These are phyloP conservation scores for Cydia pomonella DNA, from an alignment of 1,140 invertebrate genomes.

Conservation along the genomic window DNA sequence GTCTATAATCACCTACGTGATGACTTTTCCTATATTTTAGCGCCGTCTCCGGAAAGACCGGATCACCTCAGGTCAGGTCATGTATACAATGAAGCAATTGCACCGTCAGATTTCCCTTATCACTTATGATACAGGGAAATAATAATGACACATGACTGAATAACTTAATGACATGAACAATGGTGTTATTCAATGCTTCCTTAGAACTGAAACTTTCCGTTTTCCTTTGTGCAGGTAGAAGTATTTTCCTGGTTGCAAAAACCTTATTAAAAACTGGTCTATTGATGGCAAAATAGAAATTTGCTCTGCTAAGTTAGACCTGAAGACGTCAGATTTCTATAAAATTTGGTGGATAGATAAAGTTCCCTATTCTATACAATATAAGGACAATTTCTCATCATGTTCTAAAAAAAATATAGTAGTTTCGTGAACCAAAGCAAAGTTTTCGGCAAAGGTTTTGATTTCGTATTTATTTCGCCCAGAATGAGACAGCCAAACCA, in stretches of 20 bases:
- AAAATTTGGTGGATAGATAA: too few relatives aligned
- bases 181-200: slow-evolving; percentile 7
- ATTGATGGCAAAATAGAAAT: neutral
- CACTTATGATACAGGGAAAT: neutral
- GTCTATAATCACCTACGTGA: too few relatives aligned
- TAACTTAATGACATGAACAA: slow-evolving; percentile 17
- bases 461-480: too few relatives aligned
- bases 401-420: too few relatives aligned
- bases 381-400: too few relatives aligned
- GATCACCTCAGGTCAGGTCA: neutral
- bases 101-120: neutral
- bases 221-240: neutral
- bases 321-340: too few relatives aligned
- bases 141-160: neutral
- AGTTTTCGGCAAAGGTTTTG: too few relatives aligned
- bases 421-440: too few relatives aligned
- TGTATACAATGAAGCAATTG: neutral
- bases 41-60: neutral
- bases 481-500: too few relatives aligned
- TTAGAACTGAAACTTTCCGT: neutral
- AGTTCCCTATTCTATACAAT: too few relatives aligned
- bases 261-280: neutral
- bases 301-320: too few relatives aligned
- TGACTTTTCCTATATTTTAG: neutral
- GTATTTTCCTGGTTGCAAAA: neutral